These are phyloP conservation scores for Anguilla marmorata DNA, from an alignment of 2,797 vertebrate genomes.

Conservation along the genomic window DNA sequence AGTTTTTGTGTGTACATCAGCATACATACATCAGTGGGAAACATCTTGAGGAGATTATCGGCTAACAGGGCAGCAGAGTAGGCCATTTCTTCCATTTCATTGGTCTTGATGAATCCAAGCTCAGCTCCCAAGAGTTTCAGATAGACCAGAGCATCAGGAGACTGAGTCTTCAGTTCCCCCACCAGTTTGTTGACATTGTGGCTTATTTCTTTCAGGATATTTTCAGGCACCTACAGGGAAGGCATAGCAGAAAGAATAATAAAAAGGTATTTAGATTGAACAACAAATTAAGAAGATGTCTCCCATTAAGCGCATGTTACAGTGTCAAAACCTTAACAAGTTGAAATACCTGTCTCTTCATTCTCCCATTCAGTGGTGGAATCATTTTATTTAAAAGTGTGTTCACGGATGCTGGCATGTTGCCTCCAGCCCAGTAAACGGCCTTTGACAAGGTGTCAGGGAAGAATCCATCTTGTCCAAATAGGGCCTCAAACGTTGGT, in stretches of 20 bases:
- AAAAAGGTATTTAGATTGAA: no score
- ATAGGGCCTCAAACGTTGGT: slow-evolving; percentile 85
- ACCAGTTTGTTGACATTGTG: slow-evolving; percentile 81
- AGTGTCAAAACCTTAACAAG: no score
- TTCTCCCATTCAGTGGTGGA: slow-evolving; percentile 61
- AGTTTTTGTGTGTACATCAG: no score
- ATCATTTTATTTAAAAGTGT: slow-evolving; percentile 76
- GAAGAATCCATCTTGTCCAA: slow-evolving; percentile 91
- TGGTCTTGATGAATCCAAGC: slow-evolving; percentile 83
- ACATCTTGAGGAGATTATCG: slow-evolving; percentile 40
- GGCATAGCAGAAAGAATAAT: no score
- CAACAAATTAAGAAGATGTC: no score
- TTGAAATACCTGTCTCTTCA: slow-evolving; percentile 64
- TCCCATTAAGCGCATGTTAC: no score
- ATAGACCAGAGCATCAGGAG: slow-evolving; percentile 86
- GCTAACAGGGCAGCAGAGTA: slow-evolving; percentile 61
- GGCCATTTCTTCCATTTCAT: slow-evolving; percentile 70
- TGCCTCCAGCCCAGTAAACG: slow-evolving; percentile 84
- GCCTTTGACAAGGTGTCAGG: slow-evolving; percentile 84
- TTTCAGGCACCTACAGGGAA: slow-evolving; percentile 67
- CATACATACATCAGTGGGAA: slow-evolving; percentile 51
- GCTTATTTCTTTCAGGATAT: slow-evolving; percentile 75
- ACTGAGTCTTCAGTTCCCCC: slow-evolving; percentile 75
- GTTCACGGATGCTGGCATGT: slow-evolving; percentile 76
- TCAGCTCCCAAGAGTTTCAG: slow-evolving; percentile 85